Evolutionary conservation across 2,888 invertebrate genomes (phyloP), one percentile per base, ranked within the genome.

Genomic region (Leptopilina syphax): DNA sequence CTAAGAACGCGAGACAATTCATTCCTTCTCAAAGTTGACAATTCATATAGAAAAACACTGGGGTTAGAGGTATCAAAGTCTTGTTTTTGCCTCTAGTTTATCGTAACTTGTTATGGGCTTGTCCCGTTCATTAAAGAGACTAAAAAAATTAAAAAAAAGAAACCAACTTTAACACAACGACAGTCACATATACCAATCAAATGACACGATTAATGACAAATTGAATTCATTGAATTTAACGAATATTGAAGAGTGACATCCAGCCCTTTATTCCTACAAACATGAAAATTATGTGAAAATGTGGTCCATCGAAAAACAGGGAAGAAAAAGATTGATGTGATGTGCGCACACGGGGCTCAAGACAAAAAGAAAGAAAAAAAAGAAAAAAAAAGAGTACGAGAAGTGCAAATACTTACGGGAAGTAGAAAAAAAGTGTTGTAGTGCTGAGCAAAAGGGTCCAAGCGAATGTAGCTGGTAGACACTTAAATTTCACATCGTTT

Each of bases 401-500:
- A 24, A 27, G 63, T 65, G 60, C 41, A 60, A 65, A 77, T 70
- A 98, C 98, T 98, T 94, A 99, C 98, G 98, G 98, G 93, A 96
- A 98, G 93, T 96, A 97, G 95, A 98, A 99, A 95, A 98, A 99
- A 90, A 98, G 94, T 91, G 96, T 96, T 88, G 98, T 98, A 89
- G 98, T 97, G 92, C 96, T 96, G 92, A 99, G 94, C 89, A 99
- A 95, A 92, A 99, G 94, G 88, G 96, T 96, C 99, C 99, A 99
- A 92, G 99, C 99, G 94, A 98, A 97, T 92, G 97, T 97, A 93
- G 99, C 99, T 93, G 99, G 99, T 94, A 98, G 96, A 94, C 97
- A 97, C 94, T 97, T 97, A 93, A 98, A 97, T 94, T 97, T 97
- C 93, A 97, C 96, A 95, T 97, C 97, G 95, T 98, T 98, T 96